Evolutionary conservation across 2,797 vertebrate genomes (phyloP), one percentile per base, ranked within the genome.

Genomic region (Phaenicophaeus curvirostris): DNA sequence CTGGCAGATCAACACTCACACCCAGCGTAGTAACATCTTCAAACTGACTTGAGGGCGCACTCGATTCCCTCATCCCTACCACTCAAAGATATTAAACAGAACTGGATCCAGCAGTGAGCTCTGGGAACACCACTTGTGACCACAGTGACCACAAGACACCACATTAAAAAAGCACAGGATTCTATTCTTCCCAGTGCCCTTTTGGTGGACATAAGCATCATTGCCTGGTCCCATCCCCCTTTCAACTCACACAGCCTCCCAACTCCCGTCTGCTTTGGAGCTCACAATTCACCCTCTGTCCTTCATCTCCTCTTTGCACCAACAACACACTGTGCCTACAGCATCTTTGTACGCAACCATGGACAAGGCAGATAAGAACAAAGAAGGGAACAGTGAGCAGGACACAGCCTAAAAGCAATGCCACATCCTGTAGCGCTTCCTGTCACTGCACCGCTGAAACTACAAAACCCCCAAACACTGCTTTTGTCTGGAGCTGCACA

Each of bases 401-500:
- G 46, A 92, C 72, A 33, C 4, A 75, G 75, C 30, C 48, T 39
- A 58, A 50, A 79, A 89, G 84, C 13, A 51, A 30, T 28, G 65
- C 75, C 11, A 42, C 81, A 72, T 93, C 87, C 90, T 80, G 78
- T 31, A 86, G 87, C 17, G 73, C 48, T 96, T 96, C 93, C 93
- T 94, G 94, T 20, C 73, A 81, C 24, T 75, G 58, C 87, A 89
- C 89, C 41, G 18, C 89, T n/a, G 42, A 42, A 91, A 87, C 6
- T 13, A 46, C 11, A 42, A 25, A 61, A 23, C 5, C 4, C 12
- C 50, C 63, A 59, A 87, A 65, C 35, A 8, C 3, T 81, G 72
- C 54, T 85, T 90, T 61, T 66, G 85, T 81, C 91, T 68, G 42
- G n/a, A 53, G 35, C 65, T 75, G 73, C 77, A 51, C 39, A 88